Evolutionary conservation across 2,113 vertebrate species (phyloP).

Genomic region (Phyllopteryx taeniolatus): DNA sequence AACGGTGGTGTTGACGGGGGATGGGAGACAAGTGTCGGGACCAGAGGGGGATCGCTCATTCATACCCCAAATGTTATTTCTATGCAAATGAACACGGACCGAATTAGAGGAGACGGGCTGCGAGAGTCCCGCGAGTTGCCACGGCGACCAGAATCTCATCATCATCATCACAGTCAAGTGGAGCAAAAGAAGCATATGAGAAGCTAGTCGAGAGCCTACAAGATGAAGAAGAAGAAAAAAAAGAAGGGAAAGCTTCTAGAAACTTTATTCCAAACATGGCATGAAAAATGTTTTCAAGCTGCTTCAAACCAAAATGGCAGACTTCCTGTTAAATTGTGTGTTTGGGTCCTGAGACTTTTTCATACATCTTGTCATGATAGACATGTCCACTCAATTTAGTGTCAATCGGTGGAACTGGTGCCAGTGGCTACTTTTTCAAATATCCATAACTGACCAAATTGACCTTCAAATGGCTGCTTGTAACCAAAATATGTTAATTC

Average conservation of each 20-base stretch:
- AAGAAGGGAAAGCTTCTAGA: background rate
- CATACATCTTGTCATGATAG: background rate
- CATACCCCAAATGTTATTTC: constrained; percentile 77
- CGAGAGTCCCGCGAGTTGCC: constrained; percentile 70
- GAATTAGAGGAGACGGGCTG: constrained; percentile 69
- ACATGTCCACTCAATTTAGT: background rate
- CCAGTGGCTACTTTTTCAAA: background rate
- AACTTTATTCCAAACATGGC: background rate
- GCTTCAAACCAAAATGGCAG: background rate
- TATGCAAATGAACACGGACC: constrained; percentile 76
- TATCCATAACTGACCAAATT: too few relatives aligned
- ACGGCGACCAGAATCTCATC: constrained; percentile 76
- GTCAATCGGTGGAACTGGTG: background rate
- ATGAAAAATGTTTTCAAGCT: background rate
- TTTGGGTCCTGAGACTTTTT: background rate
- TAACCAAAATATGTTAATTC: too few relatives aligned
- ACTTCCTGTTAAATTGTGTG: background rate
- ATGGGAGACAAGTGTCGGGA: constrained; percentile 42
- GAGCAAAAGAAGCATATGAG: constrained; percentile 29
- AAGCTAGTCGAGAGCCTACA: background rate
- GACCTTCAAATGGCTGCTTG: too few relatives aligned
- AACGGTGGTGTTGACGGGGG: constrained; percentile 38
- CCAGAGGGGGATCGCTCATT: constrained; percentile 56
- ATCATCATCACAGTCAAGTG: constrained; percentile 63
- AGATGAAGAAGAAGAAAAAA: background rate